Evolutionary conservation across 2,113 vertebrate genomes (phyloP), one percentile per base, ranked within the genome.

Genomic region (Clinocottus analis): DNA sequence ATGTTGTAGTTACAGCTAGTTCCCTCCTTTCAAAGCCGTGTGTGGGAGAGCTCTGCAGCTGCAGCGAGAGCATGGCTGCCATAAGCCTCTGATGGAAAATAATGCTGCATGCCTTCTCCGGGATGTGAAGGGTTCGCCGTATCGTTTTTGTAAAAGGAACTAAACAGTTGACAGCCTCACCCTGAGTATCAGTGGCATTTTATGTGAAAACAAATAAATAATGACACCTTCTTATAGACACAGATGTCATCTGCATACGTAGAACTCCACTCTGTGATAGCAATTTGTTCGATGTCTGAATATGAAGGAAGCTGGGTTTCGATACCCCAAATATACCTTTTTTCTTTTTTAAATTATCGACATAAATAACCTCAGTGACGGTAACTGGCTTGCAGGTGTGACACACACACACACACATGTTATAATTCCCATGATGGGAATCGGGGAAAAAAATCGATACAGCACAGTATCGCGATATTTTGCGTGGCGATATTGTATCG

Each of bases 21-120:
- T 63, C 70, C 72, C 65, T n/a, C 79, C n/a, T 58, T 58, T 87
- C 55, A 60, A 45, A 84, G 75, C 72, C 71, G 85, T 89, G 87
- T 75, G 89, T 83, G 83, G 83, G 85, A 85, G 83, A 83, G 65
- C n/a, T 58, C 66, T 31, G 65, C 87, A 86, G 82, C 75, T 78
- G 77, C 77, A 62, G 71, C 2, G 0, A 13, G 66, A 82, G 58
- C 63, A 72, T 1, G 23, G 8, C 53, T n/a, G n/a, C n/a, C n/a
- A n/a, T 53, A 39, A 77, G 83, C 77, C 51, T 62, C n/a, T 43
- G 56, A 79, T 55, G 56, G 72, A 56, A 74, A 73, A 84, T 37
- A 11, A 76, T 73, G 65, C 55, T 19, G 51, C 49, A 8, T 60
- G 29, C 1, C 45, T 79, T n/a, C 47, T 49, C 47, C 49, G 35